phyloP scores from a whole-genome alignment of 2,113 vertebrate species.

The Dolichallabes microphthalmus region DNA sequence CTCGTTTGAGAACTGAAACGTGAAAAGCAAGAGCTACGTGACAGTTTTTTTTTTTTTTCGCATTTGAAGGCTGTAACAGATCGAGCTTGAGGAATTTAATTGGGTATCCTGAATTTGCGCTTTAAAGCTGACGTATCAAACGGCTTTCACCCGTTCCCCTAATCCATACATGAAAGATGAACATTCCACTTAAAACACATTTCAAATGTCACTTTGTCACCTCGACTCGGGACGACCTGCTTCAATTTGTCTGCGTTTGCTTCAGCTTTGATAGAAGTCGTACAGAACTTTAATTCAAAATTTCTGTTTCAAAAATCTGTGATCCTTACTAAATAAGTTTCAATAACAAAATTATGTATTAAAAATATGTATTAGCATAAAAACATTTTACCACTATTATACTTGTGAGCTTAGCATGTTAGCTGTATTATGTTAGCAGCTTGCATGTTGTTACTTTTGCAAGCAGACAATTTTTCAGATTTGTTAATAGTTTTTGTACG shows the following conservation, averaged over 20 bases:
- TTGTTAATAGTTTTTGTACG: neutral
- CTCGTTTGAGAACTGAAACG: neutral
- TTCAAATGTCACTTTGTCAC: neutral
- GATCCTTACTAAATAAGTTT: neutral
- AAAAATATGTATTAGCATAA: too few species aligned
- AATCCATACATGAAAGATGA: neutral
- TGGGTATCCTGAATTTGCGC: neutral
- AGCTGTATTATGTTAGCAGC: neutral
- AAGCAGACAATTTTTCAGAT: neutral
- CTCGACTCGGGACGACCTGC: neutral
- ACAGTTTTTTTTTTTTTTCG: neutral
- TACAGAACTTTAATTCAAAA: neutral
- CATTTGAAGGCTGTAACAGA: neutral
- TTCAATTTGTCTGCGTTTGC: neutral
- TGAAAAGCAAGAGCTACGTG: neutral
- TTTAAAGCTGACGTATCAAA: neutral
- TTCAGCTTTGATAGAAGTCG: neutral
- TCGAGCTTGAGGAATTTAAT: neutral
- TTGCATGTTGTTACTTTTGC: neutral
- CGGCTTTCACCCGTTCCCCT: neutral
- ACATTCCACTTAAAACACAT: neutral
- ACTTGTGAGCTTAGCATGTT: neutral
- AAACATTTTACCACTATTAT: neutral
- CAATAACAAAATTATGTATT: too few species aligned
- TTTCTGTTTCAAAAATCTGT: neutral